Evolutionary conservation across 92 coral and sea anemone genomes (phyloP).

Genomic region (Scolanthus callimorphus): DNA sequence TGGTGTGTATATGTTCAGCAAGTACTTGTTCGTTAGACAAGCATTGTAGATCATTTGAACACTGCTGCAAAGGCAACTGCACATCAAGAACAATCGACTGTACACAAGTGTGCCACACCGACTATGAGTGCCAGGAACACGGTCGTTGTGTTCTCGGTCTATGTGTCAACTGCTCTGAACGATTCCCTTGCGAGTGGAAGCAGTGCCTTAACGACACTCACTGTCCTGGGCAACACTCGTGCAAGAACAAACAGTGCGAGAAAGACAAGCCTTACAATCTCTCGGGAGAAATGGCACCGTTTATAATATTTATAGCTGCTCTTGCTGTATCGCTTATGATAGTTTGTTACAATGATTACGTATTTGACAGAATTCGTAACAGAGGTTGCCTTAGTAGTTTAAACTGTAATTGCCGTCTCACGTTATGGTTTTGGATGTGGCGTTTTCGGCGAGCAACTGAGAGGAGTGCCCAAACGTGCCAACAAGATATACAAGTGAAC

Average conservation of each 20-base stretch:
- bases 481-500: constrained; percentile 17
- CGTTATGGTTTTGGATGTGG: constrained; percentile 29
- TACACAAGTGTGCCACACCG: constrained; percentile 18
- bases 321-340: constrained; percentile 20
- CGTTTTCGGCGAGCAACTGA: neutral
- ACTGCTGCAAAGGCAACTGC: constrained; percentile 43
- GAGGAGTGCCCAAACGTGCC: constrained; percentile 1
- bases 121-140: constrained; percentile 7
- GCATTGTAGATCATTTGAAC: constrained; percentile 21
- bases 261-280: constrained; percentile 5
- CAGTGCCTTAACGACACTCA: constrained; percentile 25
- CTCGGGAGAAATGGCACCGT: constrained; percentile 25
- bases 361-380: constrained; percentile 20
- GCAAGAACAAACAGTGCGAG: constrained; percentile 6
- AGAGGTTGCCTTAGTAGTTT: constrained; percentile 7
- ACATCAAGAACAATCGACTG: constrained; percentile 15
- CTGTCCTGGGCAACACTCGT: constrained; percentile 26
- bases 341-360: constrained; percentile 32
- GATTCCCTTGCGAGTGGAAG: constrained; percentile 16
- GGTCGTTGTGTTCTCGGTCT: constrained; percentile 21
- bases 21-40: constrained; percentile 8
- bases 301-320: constrained; percentile 27
- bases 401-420: constrained; percentile 18
- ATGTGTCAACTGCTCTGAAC: constrained; percentile 20
- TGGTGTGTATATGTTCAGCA: too few relatives aligned